Evolutionary conservation across 2,888 invertebrate genomes (phyloP), one percentile per base, ranked within the genome.

Genomic region (Lasioglossum pauxillum): DNA sequence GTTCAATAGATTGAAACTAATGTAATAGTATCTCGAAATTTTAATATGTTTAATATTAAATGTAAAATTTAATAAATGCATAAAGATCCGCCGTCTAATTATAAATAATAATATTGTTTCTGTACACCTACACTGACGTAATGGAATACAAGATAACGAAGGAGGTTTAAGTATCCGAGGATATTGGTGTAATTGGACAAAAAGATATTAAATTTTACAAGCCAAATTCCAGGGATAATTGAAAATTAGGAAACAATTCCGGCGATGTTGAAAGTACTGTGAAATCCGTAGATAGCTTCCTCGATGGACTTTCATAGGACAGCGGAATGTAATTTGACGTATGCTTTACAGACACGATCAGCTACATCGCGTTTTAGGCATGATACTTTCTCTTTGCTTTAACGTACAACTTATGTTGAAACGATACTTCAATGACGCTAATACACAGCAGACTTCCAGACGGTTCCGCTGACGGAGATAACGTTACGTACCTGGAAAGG

Each of bases 311-410:
- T 81, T 49, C 67, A 83, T 67, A 78, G 83, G 88, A 82, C 83
- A 82, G 76, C 57, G 75, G 81, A 85, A 78, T 46, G 88, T 91
- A 91, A 90, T 90, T 83, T 75, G 84, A 81, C 84, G 78, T 75
- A 81, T 80, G 84, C 80, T 72, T 77, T 49, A 60, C 53, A 27
- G 71, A 75, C 69, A n/a, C 49, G 35, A 75, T 69, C 60, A 14
- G 31, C 27, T 69, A 35, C 41, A 44, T 49, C 73, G 60, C 67
- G 57, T 75, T 84, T 82, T 71, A 46, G 41, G 41, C 67, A n/a
- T 38, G 67, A 77, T 64, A 73, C 89, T 90, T 88, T 88, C 82
- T 78, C 84, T 41, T 76, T 57, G 53, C 72, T 67, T n/a, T 64
- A 81, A 83, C 64, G n/a, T 35, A 82, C 78, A 82, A 83, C 80